Evolutionary conservation across 1,140 invertebrate genomes (phyloP), one percentile per base, ranked within the genome.

Genomic region (Trachymyrmex septentrionalis): DNA sequence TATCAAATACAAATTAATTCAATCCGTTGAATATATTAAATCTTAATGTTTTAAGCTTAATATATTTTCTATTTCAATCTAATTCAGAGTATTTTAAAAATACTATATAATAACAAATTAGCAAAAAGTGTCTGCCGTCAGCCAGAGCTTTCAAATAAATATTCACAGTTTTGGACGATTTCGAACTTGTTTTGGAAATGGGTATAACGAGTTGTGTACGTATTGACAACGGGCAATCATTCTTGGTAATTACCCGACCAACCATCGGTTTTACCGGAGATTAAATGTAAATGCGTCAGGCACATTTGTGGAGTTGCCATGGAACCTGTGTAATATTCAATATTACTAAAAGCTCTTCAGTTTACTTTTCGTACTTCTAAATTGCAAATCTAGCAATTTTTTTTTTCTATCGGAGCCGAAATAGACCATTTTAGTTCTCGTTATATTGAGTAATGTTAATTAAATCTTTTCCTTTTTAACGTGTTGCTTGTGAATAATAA

Each of bases 171-270:
- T 77, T 34, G 34, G n/a, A 38, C 61, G 16, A 86, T 75, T 87
- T 53, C 48, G 48, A 75, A 87, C 69, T 77, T 86, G 63, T 88
- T 86, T 78, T 67, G 67, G 77, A 71, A 85, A 78, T 88, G 59
- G 30, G 24, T 50, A 44, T 30, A 48, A 19, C 30, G 53, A 34
- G 48, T 50, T 66, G 57, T 61, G 59, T 72, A 48, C 30, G 53
- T 78, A 73, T 86, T 86, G 88, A 90, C 88, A 81, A 59, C 67
- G 61, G 30, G 86, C 80, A 91, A 91, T 90, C 73, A 84, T 86
- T 73, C 81, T 72, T 90, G 86, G 81, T 91, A 86, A 91, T 91
- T 90, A 90, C 78, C 82, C 69, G 88, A 86, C 87, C 81, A 86
- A 78, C 86, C 88, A 73, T 90, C 86, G 86, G 87, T 90, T 90